A percentile compares a stretch with the other conserved stretches of the same genome.
phyloP scores from a whole-genome alignment of 2,888 invertebrate species.

The Lasioglossum calceatum region DNA sequence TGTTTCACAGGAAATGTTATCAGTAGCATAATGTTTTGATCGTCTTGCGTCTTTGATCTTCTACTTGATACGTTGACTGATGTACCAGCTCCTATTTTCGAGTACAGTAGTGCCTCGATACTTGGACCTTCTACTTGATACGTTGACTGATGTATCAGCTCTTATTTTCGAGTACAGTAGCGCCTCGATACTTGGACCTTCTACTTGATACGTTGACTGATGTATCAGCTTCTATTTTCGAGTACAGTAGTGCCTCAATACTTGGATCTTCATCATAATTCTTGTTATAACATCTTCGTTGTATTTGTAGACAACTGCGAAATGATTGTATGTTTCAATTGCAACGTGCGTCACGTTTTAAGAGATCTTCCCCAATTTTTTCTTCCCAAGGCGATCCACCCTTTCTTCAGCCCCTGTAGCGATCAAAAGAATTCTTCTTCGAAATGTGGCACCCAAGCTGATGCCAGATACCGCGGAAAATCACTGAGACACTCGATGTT shows the following conservation, averaged over 20 bases:
- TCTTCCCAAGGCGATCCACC: constrained; percentile 8
- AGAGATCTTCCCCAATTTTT: not conserved
- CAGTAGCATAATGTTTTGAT: not conserved
- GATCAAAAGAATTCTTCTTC: constrained; percentile 40
- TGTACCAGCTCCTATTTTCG: not conserved
- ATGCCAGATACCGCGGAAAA: constrained; percentile 62
- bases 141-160: not conserved
- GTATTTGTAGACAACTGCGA: not conserved
- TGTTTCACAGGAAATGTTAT: not conserved
- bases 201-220: not conserved
- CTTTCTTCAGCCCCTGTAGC: constrained; percentile 3
- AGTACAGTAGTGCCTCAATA: no score
- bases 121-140: no score
- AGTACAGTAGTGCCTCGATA: no score
- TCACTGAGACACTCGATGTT: constrained; percentile 71
- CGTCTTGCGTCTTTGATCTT: not conserved
- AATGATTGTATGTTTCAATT: not conserved
- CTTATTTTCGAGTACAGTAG: no score
- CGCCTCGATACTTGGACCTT: no score
- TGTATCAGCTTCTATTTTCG: not conserved
- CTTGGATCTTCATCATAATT: no score
- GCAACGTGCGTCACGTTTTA: not conserved
- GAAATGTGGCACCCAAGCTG: constrained; percentile 39
- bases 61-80: not conserved
- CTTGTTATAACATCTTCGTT: no score